Evolutionary conservation across 2,797 vertebrate genomes (phyloP).

Genomic region (Melanotaenia maccullochi): DNA sequence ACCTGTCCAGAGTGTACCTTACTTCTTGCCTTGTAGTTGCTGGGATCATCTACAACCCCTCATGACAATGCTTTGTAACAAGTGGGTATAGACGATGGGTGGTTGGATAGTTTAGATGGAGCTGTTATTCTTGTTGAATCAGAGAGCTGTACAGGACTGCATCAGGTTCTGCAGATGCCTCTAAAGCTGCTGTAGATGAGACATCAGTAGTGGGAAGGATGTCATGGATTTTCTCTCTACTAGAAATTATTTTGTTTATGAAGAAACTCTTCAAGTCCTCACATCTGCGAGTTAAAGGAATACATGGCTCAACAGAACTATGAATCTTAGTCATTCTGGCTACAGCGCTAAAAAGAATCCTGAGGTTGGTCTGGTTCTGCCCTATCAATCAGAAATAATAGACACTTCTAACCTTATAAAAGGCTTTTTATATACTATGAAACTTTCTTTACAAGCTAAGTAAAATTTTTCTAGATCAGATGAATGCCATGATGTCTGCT

Average conservation of each 20-base stretch:
- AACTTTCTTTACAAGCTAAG: neutral
- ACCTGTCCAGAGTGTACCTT: neutral
- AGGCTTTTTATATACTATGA: too few relatives aligned
- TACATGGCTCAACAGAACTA: neutral
- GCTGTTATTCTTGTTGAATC: too few relatives aligned
- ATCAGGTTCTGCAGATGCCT: too few relatives aligned
- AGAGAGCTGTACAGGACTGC: too few relatives aligned
- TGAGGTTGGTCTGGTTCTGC: too few relatives aligned
- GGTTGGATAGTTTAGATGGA: neutral
- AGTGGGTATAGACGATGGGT: neutral
- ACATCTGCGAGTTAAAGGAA: neutral
- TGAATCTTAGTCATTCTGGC: too few relatives aligned
- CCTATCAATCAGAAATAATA: too few relatives aligned
- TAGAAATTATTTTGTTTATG: neutral
- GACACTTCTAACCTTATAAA: too few relatives aligned
- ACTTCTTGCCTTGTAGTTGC: neutral
- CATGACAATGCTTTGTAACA: neutral
- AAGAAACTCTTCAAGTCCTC: neutral
- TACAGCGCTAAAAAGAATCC: too few relatives aligned
- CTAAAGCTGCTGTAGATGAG: neutral
- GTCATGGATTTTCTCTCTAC: neutral
- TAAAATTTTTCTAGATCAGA: neutral
- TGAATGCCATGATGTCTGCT: neutral
- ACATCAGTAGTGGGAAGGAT: neutral
- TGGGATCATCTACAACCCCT: too few relatives aligned